Conservation (phyloP, 2,113 vertebrate species). For the Mesitornis unicolor region DNA sequence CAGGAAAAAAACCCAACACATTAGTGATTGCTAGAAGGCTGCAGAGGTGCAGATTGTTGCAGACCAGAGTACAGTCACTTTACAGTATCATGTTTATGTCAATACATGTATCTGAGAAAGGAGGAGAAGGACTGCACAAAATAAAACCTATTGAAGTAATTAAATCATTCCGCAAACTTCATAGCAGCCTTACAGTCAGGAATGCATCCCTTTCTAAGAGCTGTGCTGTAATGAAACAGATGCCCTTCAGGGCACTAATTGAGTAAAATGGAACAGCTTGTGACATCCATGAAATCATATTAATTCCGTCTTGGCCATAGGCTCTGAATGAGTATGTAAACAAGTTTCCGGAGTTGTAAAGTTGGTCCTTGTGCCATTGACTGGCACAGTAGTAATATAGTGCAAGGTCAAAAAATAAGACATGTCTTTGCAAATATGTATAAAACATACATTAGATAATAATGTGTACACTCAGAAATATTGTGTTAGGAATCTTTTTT, state of each 20-base stretch:
- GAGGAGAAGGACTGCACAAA: not conserved
- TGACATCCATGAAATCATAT: not conserved
- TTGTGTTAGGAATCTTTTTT: not conserved
- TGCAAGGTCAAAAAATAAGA: not conserved
- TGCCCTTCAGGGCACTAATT: not conserved
- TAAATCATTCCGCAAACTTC: not conserved
- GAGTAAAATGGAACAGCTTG: not conserved
- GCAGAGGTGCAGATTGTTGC: not conserved
- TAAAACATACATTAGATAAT: not conserved
- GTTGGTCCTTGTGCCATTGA: not conserved
- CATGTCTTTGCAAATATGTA: not conserved
- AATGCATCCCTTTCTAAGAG: not conserved
- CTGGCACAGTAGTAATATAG: not conserved
- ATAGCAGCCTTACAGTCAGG: not conserved
- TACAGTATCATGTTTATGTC: not conserved
- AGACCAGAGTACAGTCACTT: not conserved
- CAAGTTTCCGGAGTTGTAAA: accelerated
- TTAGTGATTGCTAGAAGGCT: not conserved
- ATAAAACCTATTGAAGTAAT: not conserved
- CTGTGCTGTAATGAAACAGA: not conserved
- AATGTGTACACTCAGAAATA: not conserved
- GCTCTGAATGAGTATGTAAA: not conserved
- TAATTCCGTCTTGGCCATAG: not conserved
- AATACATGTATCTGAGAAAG: not conserved
- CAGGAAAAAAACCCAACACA: accelerated